A percentile compares a stretch with the other conserved stretches of the same genome.
Conservation (phyloP, 2,113 vertebrate species). For the Varanus komodoensis region DNA sequence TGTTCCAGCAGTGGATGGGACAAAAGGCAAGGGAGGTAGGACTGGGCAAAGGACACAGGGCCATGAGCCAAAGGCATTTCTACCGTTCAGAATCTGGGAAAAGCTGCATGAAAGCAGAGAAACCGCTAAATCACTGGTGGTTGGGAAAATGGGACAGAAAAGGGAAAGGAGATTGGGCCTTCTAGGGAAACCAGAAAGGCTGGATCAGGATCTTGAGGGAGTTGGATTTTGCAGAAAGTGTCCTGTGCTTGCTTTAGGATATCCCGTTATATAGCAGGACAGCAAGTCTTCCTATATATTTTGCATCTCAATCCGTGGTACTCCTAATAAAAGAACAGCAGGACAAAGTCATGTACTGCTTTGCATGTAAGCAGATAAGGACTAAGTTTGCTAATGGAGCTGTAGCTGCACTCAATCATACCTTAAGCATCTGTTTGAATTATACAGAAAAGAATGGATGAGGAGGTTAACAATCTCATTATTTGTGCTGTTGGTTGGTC, state of each 20-base stretch:
- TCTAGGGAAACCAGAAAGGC: too few relatives aligned
- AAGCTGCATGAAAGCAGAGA: too few relatives aligned
- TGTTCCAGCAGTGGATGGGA: too few relatives aligned
- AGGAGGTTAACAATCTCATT: background rate
- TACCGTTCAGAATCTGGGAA: too few relatives aligned
- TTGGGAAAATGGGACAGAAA: too few relatives aligned
- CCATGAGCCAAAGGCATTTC: too few relatives aligned
- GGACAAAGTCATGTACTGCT: background rate
- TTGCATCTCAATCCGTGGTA: background rate
- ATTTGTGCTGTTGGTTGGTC: background rate
- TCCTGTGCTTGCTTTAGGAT: background rate
- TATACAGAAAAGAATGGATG: background rate
- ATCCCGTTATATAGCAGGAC: background rate
- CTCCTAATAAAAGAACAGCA: fast-evolving
- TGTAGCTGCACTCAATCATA: fast-evolving
- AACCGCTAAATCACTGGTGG: too few relatives aligned
- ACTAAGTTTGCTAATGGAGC: fast-evolving
- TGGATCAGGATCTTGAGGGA: too few relatives aligned
- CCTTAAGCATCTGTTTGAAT: background rate
- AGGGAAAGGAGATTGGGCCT: too few relatives aligned
- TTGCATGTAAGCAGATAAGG: fast-evolving
- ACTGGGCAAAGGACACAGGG: too few relatives aligned
- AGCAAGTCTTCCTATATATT: fast-evolving
- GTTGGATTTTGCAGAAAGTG: too few relatives aligned
- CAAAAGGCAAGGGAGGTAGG: too few relatives aligned